Evolutionary conservation across 1,140 invertebrate genomes (phyloP).

Genomic region (Muscidifurax raptorellus): DNA sequence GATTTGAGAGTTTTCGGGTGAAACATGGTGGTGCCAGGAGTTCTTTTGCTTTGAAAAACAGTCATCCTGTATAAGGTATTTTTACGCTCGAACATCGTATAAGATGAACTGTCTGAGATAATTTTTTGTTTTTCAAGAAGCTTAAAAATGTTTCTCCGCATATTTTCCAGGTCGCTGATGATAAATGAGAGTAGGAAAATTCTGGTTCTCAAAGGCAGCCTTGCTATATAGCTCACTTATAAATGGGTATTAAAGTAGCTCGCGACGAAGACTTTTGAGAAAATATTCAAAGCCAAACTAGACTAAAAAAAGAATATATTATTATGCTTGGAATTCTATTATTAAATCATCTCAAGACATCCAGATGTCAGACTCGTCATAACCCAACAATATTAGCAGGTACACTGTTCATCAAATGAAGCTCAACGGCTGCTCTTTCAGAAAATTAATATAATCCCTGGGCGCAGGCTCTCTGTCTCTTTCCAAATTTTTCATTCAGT

Average conservation of each 20-base stretch:
- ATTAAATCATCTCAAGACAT: neutral
- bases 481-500: neutral
- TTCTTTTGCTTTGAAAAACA: neutral
- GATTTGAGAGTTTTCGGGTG: too few relatives aligned
- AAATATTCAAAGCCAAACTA: neutral
- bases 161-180: constrained; percentile 15
- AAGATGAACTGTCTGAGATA: neutral
- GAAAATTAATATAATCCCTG: constrained; percentile 18
- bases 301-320: neutral
- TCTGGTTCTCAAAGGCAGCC: neutral
- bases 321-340: neutral
- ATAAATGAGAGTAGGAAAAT: neutral
- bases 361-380: neutral
- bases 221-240: neutral
- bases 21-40: too few relatives aligned
- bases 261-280: neutral
- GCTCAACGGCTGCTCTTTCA: neutral
- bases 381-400: too few relatives aligned
- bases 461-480: too few relatives aligned
- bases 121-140: neutral
- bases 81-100: neutral
- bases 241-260: neutral
- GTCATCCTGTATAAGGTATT: neutral
- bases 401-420: neutral
- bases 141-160: neutral